A percentile compares a stretch with the other conserved stretches of the same genome.
Evolutionary conservation across 2,888 invertebrate genomes (phyloP).

Genomic region (Cyrtodaria siliqua): DNA sequence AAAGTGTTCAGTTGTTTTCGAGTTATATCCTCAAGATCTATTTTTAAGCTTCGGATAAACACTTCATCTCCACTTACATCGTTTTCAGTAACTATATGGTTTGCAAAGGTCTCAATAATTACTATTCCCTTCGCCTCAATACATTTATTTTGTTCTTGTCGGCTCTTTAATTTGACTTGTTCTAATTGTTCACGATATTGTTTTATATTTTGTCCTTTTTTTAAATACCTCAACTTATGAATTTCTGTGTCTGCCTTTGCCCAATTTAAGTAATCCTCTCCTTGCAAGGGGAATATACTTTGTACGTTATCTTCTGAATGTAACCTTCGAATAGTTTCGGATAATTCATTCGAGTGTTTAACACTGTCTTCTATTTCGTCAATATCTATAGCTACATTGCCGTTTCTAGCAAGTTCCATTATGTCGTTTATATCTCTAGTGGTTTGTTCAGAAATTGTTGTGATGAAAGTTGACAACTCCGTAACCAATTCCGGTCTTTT

Average conservation of each 20-base stretch:
- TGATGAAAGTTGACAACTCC: too few species aligned
- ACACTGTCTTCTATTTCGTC: too few species aligned
- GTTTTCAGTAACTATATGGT: too few species aligned
- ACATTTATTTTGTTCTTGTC: neutral
- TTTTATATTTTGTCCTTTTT: neutral
- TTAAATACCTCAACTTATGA: neutral
- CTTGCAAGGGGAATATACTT: slow-evolving; percentile 2
- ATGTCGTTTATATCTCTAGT: too few species aligned
- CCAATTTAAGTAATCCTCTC: neutral
- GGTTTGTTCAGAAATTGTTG: too few species aligned
- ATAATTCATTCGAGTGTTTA: too few species aligned
- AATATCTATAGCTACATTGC: too few species aligned
- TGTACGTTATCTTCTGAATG: neutral
- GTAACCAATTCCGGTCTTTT: too few species aligned
- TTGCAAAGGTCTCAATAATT: too few species aligned
- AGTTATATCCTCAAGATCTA: neutral
- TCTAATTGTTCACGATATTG: neutral
- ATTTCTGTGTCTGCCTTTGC: slow-evolving; percentile 4
- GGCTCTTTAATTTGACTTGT: neutral
- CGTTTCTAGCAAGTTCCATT: too few species aligned
- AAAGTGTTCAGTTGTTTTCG: neutral
- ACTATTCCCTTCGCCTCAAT: too few species aligned
- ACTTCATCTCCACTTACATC: neutral
- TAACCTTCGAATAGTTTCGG: too few species aligned
- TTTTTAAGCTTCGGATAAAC: slow-evolving; percentile 1